Conservation (phyloP, 2,888 invertebrate genomes). For the Chydorus sphaericus region DNA sequence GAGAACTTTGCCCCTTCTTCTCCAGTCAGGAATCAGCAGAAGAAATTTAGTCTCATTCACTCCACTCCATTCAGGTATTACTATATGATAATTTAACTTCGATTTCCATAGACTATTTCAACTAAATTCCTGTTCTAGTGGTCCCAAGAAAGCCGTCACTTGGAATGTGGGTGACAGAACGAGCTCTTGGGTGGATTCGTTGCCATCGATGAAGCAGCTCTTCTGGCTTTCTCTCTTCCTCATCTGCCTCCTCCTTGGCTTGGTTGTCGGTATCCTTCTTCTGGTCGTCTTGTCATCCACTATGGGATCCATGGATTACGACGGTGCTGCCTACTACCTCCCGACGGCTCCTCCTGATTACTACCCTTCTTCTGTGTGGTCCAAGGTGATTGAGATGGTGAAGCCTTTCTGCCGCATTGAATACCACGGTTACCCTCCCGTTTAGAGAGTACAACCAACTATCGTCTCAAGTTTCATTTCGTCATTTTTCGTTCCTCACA, state of each 20-base stretch:
- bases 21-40: too few species aligned
- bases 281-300: background rate
- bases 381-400: background rate
- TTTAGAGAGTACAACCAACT: background rate
- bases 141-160: too few species aligned
- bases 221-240: too few species aligned
- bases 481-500: background rate
- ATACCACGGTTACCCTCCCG: slow-evolving; percentile 1
- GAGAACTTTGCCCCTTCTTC: background rate
- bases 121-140: too few species aligned
- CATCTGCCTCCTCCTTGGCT: too few species aligned
- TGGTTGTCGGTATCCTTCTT: background rate
- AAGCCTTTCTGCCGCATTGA: background rate
- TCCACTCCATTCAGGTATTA: background rate
- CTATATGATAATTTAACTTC: too few species aligned
- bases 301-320: background rate
- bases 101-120: too few species aligned
- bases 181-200: too few species aligned
- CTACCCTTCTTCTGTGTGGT: background rate
- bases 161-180: too few species aligned
- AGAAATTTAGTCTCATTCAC: background rate
- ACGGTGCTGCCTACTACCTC: background rate
- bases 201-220: too few species aligned
- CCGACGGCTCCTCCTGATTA: background rate
- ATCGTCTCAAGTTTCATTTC: background rate